phyloP scores from a whole-genome alignment of 2,113 vertebrate genomes.

The Anseranas semipalmata region DNA sequence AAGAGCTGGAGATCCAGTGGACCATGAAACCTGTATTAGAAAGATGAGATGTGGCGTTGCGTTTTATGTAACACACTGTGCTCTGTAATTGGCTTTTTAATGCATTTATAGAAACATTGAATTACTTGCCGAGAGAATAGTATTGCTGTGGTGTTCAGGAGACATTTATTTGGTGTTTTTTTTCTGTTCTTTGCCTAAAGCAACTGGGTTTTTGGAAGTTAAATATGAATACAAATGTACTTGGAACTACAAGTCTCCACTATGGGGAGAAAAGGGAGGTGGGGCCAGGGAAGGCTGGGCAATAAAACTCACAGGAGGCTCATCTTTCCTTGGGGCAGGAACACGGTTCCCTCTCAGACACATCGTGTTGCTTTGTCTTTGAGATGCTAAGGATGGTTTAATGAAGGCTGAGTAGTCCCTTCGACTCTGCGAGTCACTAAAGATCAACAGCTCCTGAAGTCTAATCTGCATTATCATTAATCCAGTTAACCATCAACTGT shows the following conservation, averaged over 20 bases:
- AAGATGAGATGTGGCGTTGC: conserved; percentile 33
- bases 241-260: neutral
- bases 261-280: neutral
- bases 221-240: neutral
- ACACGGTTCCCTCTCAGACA: neutral
- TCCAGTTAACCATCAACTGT: neutral
- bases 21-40: conserved; percentile 14
- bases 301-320: neutral
- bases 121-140: neutral
- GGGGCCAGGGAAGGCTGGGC: neutral
- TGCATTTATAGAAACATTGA: neutral
- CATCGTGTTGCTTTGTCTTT: neutral
- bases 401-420: neutral
- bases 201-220: neutral
- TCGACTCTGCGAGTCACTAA: neutral
- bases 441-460: neutral
- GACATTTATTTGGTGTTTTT: neutral
- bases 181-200: neutral
- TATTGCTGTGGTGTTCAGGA: neutral
- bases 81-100: neutral
- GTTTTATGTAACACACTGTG: conserved; percentile 16
- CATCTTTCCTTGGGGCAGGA: neutral
- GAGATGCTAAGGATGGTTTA: neutral
- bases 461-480: conserved; percentile 5
- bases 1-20: conserved; percentile 10